Evolutionary conservation across 1,140 invertebrate genomes (phyloP).

Genomic region (Tribolium castaneum): DNA sequence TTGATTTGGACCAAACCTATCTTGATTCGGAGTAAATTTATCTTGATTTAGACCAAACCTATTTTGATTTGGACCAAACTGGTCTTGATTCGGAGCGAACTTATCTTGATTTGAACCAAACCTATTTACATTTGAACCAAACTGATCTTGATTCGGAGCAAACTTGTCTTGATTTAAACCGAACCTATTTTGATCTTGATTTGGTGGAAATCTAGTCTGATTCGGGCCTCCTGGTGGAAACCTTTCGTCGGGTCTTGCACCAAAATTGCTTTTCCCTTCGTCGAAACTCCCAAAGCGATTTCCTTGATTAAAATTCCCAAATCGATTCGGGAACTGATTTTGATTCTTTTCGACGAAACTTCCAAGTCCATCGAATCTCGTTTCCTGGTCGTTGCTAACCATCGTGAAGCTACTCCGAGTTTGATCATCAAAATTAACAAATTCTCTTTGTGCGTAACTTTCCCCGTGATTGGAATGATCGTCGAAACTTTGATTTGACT

Average conservation of each 20-base stretch:
- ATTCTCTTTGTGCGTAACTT: constrained; percentile 44
- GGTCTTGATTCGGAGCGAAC: not conserved
- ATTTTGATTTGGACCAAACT: not conserved
- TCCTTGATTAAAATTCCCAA: not conserved
- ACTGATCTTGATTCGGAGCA: constrained; percentile 37
- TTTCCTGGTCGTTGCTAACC: constrained; percentile 48
- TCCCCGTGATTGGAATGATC: constrained; percentile 43
- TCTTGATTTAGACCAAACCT: not conserved
- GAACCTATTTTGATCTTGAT: not conserved
- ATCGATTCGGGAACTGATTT: not conserved
- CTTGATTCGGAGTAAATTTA: not conserved
- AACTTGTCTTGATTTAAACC: not conserved
- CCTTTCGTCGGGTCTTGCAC: no score
- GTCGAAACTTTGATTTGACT: constrained; percentile 50
- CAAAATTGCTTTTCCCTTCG: not conserved
- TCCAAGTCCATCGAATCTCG: not conserved
- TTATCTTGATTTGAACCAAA: not conserved
- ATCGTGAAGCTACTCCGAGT: constrained; percentile 58
- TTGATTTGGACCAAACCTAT: not conserved
- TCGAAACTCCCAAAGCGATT: not conserved
- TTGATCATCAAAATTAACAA: constrained; percentile 58
- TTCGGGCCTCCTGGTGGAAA: no score
- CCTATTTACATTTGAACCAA: not conserved
- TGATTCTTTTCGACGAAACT: not conserved
- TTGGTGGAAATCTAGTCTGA: not conserved